These are phyloP conservation scores for Diloba caeruleocephala DNA, from an alignment of 2,888 invertebrate species.

Conservation along the genomic window DNA sequence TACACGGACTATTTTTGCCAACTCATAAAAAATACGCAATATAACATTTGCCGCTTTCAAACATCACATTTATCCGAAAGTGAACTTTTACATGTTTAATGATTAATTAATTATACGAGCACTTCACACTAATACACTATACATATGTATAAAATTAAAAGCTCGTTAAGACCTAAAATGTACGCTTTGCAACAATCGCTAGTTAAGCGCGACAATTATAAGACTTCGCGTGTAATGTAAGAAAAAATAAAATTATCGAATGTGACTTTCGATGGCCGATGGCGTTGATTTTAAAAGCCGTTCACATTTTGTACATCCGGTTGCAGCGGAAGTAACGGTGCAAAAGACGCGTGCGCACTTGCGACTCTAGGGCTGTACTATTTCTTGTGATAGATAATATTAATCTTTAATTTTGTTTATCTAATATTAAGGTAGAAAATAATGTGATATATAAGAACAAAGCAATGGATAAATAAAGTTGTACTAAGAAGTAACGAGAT, in stretches of 20 bases:
- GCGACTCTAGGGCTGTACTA: slow-evolving; percentile 32
- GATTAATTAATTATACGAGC: neutral
- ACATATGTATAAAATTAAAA: too few relatives aligned
- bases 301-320: slow-evolving; percentile 62
- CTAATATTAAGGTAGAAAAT: too few relatives aligned
- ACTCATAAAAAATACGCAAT: too few relatives aligned
- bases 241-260: slow-evolving; percentile 19
- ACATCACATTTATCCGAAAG: slow-evolving; percentile 10
- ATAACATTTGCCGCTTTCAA: slow-evolving; percentile 5
- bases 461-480: too few relatives aligned
- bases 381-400: neutral
- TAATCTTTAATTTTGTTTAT: too few relatives aligned
- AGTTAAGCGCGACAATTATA: slow-evolving; percentile 9
- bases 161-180: neutral
- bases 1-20: too few relatives aligned
- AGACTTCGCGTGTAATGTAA: slow-evolving; percentile 7
- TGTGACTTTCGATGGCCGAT: slow-evolving; percentile 28
- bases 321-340: slow-evolving; percentile 79
- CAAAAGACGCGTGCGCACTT: slow-evolving; percentile 67
- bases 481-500: too few relatives aligned
- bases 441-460: too few relatives aligned
- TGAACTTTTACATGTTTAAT: slow-evolving; percentile 10
- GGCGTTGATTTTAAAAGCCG: slow-evolving; percentile 46
- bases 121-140: too few relatives aligned
- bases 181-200: neutral